Base-by-base conservation (phyloP, 1,140 invertebrate genomes). In the Ceratosolen fusciceps region DNA sequence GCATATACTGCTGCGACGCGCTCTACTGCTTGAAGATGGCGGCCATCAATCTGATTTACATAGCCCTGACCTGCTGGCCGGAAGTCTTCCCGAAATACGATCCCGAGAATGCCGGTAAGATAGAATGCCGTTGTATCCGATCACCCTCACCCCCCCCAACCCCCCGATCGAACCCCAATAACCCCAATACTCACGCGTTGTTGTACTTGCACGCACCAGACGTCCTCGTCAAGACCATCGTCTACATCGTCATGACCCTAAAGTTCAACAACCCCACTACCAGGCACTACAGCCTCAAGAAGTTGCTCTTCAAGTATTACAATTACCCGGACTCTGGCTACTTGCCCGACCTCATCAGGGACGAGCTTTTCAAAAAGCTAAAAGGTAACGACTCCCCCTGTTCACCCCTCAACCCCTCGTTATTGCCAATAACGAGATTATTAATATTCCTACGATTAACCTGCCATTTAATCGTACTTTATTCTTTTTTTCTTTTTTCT, bases 1-100 rank as follows among this genome's bases (percentile, higher is more conserved):
- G 89, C 60, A 85, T 89, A n/a, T 80, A 89, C 39, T 87, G 84
- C 62, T 86, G 87, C 34, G 88, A 90, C 81, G 86, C 87, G 68
- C 65, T 90, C 7, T 91, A 90, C 75, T 87, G 83, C 73, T 83
- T 86, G 31, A 82, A 83, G 65, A 47, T 85, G 2, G 84, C 85
- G 65, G 83, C 86, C 14, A 67, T 84, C 3, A 39, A 77, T 29
- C 58, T 88, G 56, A 82, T 91, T 49, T 83, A 86, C 52, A 81
- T 77, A 2, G 82, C 85, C 56, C 71, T 90, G 0, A 84, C 80
- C 34, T 85, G 80, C 62, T 90, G 90, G 90, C 83, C 89, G 39
- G 89, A 90, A 85, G 81, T 89, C 56, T 80, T 91, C 31, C 89
- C 88, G 2, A 84, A 82, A 56, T 83, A 83, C 72, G 81, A 84